Evolutionary conservation across 2,888 invertebrate species (phyloP), one percentile per base, ranked within the genome.

Genomic region (Amblyteles armatorius): DNA sequence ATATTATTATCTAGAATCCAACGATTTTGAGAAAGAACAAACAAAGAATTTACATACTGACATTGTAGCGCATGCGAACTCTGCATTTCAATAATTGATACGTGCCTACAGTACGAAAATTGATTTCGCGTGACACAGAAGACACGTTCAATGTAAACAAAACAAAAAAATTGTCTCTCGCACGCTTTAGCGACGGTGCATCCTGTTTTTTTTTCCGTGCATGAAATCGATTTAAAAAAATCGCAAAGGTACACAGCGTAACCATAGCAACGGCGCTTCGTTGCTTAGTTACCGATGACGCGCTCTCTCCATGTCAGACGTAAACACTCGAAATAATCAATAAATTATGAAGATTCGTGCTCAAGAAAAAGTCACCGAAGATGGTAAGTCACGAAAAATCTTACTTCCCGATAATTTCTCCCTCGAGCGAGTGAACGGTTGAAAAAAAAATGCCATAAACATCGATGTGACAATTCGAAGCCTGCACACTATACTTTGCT

Each of bases 311-410:
- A 63, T 33, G 63, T 29, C 33, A 63, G 29, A 63, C 63, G 33
- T 63, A 63, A 29, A 63, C 63, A 63, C 63, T 29, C n/a, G 16
- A 72, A 48, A 19, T 7, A n/a, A 72, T 72, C 36, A n/a, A 72
- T 55, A 36, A 72, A 63, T 63, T 63, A 63, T 63, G 63, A 63
- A 33, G 29, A 29, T 13, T 63, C 63, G 63, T 63, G 16, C 63
- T 29, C 29, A 63, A 63, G 29, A 33, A 60, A 16, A 63, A 63
- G 40, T 40, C 57, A 57, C 11, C 57, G 26, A 57, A 57, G 26
- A 57, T 63, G 63, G 63, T 63, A 33, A 63, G 63, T 57, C 57
- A 11, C 63, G 29, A n/a, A 16, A 33, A 29, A 11, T 33, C 16
- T 26, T 6, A 16, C 7, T 63, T 16, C 16, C 16, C 29, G 16